Evolutionary conservation across 2,113 vertebrate genomes (phyloP).

Genomic region (Microcebus lehilahytsara): DNA sequence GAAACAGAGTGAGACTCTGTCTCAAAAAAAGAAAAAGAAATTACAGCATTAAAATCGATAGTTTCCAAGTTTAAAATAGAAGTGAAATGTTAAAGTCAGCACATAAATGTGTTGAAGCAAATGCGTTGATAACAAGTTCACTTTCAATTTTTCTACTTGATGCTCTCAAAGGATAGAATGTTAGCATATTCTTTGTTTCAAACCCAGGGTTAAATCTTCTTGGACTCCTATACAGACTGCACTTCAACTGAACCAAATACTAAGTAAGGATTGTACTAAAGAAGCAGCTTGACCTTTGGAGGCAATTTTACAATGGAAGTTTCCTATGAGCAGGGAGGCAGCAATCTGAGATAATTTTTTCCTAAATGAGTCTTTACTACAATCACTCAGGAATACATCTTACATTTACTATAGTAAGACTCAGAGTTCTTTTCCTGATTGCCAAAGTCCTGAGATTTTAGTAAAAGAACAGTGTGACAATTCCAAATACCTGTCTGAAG

Average conservation of each 20-base stretch:
- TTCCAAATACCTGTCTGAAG: not conserved
- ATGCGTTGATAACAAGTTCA: not conserved
- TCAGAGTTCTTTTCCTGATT: not conserved
- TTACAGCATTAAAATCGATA: not conserved
- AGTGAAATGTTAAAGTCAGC: not conserved
- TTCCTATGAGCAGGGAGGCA: slow-evolving; percentile 26
- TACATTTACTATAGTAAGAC: not conserved
- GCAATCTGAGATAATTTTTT: slow-evolving; percentile 36
- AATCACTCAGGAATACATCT: slow-evolving; percentile 40
- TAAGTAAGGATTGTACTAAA: slow-evolving; percentile 38
- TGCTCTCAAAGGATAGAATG: not conserved
- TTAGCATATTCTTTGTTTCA: slow-evolving; percentile 66
- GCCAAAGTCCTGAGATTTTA: slow-evolving; percentile 12
- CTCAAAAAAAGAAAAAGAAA: too few relatives aligned
- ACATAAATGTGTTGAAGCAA: not conserved
- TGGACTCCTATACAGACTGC: not conserved
- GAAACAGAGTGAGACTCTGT: too few relatives aligned
- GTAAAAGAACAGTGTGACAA: not conserved
- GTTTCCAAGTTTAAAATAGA: slow-evolving; percentile 31
- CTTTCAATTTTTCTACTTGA: slow-evolving; percentile 4
- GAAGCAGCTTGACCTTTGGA: slow-evolving; percentile 41
- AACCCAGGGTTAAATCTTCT: not conserved
- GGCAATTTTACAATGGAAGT: slow-evolving; percentile 41
- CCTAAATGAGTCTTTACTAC: slow-evolving; percentile 26
- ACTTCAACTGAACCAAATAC: not conserved